Evolutionary conservation across 2,888 invertebrate genomes (phyloP), one percentile per base, ranked within the genome.

Genomic region (Archips crataeganus): DNA sequence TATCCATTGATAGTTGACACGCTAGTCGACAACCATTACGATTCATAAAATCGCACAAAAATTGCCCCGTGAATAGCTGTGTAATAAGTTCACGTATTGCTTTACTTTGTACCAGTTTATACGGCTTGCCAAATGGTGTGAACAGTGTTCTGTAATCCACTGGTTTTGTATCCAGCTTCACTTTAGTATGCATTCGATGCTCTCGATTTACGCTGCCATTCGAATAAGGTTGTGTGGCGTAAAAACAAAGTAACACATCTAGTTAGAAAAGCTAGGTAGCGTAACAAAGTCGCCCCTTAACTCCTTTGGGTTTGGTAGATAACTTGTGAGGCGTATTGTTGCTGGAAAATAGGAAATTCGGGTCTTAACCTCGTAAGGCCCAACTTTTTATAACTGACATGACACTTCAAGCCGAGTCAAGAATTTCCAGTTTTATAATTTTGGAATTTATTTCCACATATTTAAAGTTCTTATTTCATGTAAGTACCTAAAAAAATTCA

Each of bases 91-190:
- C 9, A 8, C 54, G 54, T 23, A 54, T 54, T 23, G 32, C 32
- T 57, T 57, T 57, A 57, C 57, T 57, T 57, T 57, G 57, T 57
- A 57, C 57, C 57, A 57, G 57, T 57, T 23, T 57, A 57, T 57
- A 57, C 57, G 57, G 32, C 57, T 57, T 11, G 57, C 32, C 57
- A 57, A 57, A 57, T 57, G 57, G 57, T 57, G 32, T 57, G 57
- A 57, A 57, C 57, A 32, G 57, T 32, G 57, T 57, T 57, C 32
- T 57, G 57, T 57, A 32, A 57, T 57, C 57, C 57, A 57, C 57
- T 57, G 57, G 11, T 57, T 57, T 32, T 57, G 57, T 57, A 57
- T 57, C 32, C 3, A 32, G 32, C 57, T 57, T 11, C 49, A 13
- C 11, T 57, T 57, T 57, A 57, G 57, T 57, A 57, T 57, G 57